A percentile compares a stretch with the other conserved stretches of the same genome.
These are phyloP conservation scores for Myotis findleyi DNA, from an alignment of 2,797 vertebrate species.

Conservation along the genomic window DNA sequence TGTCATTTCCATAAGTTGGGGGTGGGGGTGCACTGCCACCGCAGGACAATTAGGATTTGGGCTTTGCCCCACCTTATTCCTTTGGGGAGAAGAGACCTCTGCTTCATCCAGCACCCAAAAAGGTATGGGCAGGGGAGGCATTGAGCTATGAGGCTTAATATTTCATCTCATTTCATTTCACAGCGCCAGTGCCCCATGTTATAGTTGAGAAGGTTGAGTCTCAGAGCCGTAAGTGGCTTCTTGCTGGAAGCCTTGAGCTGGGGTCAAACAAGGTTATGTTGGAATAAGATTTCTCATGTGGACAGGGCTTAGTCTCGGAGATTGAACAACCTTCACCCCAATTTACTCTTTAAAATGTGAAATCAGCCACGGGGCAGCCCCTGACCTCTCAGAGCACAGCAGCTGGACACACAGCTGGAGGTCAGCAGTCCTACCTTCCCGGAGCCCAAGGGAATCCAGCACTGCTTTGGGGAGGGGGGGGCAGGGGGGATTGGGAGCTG, in stretches of 20 bases:
- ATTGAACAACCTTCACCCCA: not conserved
- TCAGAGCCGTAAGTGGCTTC: not conserved
- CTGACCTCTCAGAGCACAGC: not conserved
- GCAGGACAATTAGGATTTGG: not conserved
- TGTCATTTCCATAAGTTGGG: not conserved
- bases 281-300: not conserved
- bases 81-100: not conserved
- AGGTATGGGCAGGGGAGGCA: not conserved
- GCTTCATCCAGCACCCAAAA: not conserved
- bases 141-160: not conserved
- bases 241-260: accelerated
- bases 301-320: not conserved
- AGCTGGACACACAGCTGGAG: not conserved
- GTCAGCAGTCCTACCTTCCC: accelerated
- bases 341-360: not conserved
- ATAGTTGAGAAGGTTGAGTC: not conserved
- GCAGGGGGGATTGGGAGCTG: not conserved
- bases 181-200: not conserved
- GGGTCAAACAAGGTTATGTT: not conserved
- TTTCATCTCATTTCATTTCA: not conserved
- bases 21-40: no score
- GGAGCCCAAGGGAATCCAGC: not conserved
- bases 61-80: not conserved
- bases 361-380: not conserved
- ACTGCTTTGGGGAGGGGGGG: accelerated